Conservation (phyloP, 2,888 invertebrate genomes). For the Drosophila prolongata region DNA sequence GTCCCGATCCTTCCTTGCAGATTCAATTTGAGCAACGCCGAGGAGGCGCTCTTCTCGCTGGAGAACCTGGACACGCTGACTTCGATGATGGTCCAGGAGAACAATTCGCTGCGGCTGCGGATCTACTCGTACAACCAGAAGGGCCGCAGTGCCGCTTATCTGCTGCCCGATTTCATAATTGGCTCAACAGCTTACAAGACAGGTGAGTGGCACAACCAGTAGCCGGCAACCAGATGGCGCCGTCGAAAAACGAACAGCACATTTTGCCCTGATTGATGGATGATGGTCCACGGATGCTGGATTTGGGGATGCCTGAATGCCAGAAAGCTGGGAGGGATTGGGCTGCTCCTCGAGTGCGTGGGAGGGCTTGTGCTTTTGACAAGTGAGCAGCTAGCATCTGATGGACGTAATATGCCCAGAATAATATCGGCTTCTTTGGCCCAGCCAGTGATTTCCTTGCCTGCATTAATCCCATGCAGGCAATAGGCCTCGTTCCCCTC, state of each 20-base stretch:
- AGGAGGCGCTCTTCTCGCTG: slow-evolving; percentile 83
- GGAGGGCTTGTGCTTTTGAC: slow-evolving; percentile 33
- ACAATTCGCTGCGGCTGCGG: slow-evolving; percentile 91
- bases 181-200: slow-evolving; percentile 90
- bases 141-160: slow-evolving; percentile 90
- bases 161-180: slow-evolving; percentile 91
- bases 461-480: slow-evolving; percentile 47
- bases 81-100: slow-evolving; percentile 91
- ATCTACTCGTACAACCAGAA: slow-evolving; percentile 93
- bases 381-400: slow-evolving; percentile 27
- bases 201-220: slow-evolving; percentile 77
- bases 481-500: slow-evolving; percentile 1
- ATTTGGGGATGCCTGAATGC: background rate
- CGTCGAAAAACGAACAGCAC: slow-evolving; percentile 34
- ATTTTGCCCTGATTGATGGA: slow-evolving; percentile 69
- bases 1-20: slow-evolving; percentile 55
- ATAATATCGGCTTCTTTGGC: slow-evolving; percentile 32
- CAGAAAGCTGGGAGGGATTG: background rate
- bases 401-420: slow-evolving; percentile 3
- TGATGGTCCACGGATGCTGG: slow-evolving; percentile 32
- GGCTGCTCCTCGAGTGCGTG: background rate
- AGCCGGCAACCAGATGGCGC: slow-evolving; percentile 43
- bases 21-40: slow-evolving; percentile 84
- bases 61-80: slow-evolving; percentile 89
- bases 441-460: slow-evolving; percentile 22